Evolutionary conservation across 1,140 invertebrate species (phyloP).

Genomic region (Palaemon carinicauda): DNA sequence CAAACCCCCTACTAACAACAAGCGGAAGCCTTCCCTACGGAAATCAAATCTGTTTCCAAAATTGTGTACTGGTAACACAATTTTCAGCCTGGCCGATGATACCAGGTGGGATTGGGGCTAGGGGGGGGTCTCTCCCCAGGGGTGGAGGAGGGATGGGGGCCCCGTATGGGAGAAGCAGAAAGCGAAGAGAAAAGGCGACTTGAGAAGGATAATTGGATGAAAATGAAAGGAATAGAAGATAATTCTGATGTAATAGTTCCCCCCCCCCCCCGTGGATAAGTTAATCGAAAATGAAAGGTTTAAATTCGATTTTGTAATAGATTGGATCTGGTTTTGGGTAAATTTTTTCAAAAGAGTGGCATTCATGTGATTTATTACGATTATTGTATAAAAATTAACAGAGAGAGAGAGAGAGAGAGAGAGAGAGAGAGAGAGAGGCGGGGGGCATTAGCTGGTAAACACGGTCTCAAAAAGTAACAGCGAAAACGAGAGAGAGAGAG

Average conservation of each 20-base stretch:
- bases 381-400: no score
- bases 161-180: neutral
- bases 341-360: no score
- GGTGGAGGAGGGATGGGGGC: neutral
- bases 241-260: neutral
- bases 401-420: no score
- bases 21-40: conserved; percentile 1
- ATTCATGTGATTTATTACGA: no score
- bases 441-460: no score
- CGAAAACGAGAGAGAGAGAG: no score
- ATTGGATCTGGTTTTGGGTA: no score
- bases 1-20: neutral
- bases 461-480: no score
- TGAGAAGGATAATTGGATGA: neutral
- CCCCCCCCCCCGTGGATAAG: neutral
- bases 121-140: no score
- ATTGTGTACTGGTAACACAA: conserved; percentile 46
- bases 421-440: no score
- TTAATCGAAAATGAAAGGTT: no score
- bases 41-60: conserved; percentile 48
- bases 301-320: no score
- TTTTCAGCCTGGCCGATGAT: conserved; percentile 31
- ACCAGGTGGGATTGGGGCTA: neutral
- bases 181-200: neutral
- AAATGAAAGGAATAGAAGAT: neutral